Conservation (phyloP, 2,113 vertebrate species). For the Caranx melampygus region DNA sequence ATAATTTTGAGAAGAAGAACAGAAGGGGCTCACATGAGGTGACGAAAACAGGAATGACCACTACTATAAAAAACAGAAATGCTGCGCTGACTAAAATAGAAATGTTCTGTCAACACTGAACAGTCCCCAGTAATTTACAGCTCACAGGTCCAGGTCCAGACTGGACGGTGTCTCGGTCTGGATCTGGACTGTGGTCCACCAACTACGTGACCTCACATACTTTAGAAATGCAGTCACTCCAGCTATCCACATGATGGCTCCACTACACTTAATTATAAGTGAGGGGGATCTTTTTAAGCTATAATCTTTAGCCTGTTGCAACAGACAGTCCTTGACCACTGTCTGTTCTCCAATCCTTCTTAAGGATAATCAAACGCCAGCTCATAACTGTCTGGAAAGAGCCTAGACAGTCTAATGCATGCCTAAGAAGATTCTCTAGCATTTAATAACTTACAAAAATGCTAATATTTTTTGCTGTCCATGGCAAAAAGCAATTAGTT, state of each 20-base stretch:
- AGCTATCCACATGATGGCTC: conserved; percentile 68
- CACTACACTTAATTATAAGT: conserved; percentile 2
- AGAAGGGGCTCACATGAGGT: not conserved
- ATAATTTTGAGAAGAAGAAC: not conserved
- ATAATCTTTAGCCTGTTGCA: conserved; percentile 51
- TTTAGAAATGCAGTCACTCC: conserved; percentile 16
- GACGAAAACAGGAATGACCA: not conserved
- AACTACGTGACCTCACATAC: not conserved
- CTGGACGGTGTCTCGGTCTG: too few relatives aligned
- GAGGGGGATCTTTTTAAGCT: conserved; percentile 11
- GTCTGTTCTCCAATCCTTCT: conserved; percentile 54
- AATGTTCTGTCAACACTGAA: too few relatives aligned
- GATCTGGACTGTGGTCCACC: too few relatives aligned
- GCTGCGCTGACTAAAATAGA: too few relatives aligned
- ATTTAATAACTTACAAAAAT: not conserved
- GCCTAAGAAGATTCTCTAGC: not conserved
- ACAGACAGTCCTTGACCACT: conserved; percentile 44
- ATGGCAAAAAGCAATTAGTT: conserved; percentile 1
- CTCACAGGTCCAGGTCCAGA: too few relatives aligned
- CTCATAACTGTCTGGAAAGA: conserved; percentile 61
- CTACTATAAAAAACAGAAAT: too few relatives aligned
- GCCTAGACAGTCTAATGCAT: conserved; percentile 18
- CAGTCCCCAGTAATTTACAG: too few relatives aligned
- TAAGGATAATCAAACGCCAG: conserved; percentile 54
- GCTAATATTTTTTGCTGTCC: not conserved